Evolutionary conservation across 1,140 invertebrate genomes (phyloP), one percentile per base, ranked within the genome.

Genomic region (Sarcophaga peregrina): DNA sequence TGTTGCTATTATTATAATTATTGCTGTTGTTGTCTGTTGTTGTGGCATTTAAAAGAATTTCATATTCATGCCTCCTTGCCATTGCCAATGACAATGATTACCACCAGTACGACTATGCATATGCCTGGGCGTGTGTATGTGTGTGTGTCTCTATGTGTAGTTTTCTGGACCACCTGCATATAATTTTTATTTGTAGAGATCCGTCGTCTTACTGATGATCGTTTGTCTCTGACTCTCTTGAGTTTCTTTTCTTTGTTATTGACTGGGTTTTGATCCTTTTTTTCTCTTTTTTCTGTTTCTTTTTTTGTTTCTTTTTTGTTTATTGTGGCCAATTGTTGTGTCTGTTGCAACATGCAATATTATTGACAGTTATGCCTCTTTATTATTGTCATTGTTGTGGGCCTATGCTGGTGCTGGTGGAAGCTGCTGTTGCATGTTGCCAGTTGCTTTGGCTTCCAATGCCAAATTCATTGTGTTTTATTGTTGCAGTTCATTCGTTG

Each of bases 131-230:
- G 62, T 72, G 62, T 20, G 9, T 72, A 50, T 52, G 75, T 78
- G 17, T 17, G 50, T 52, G 50, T 47, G 47, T 52, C 75, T 48
- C 1, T 37, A 4, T 37, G 25, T 37, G 25, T 37, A 37, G 20
- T 78, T 78, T 78, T 78, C 75, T 78, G 50, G 75, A 78, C 75
- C 75, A 78, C 75, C 75, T 78, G 75, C 75, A 78, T 50, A 78
- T 52, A 50, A 20, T 78, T 78, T 74, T 78, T 20, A 25, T n/a
- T n/a, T n/a, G n/a, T 37, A 37, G 25, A 37, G 25, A 37, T 37
- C 25, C 4, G n/a, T 37, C 25, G 25, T 75, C 1, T 47, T 13
- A 0, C 10, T 20, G 75, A 37, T 37, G 25, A 37, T 37, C 25
- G 25, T 72, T 25, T 9, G 62, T 25, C n/a, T 50, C 50, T 25